Base-by-base conservation (phyloP, 2,797 vertebrate species). In the Rhynchonycteris naso region DNA sequence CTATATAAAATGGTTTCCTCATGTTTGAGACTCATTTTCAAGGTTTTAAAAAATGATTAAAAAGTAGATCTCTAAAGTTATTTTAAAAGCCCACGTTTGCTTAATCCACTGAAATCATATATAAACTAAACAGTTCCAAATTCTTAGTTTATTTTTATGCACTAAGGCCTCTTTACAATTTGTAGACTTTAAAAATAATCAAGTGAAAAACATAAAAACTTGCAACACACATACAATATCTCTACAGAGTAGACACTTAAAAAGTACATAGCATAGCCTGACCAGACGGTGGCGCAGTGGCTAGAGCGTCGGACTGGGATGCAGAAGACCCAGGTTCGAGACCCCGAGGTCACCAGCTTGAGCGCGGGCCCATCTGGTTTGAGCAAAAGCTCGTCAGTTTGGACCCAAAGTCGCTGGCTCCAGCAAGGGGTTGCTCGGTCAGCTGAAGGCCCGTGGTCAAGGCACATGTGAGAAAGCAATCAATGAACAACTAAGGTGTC, bases 191-290 rank as follows among this genome's bases (percentile, higher is more conserved):
- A 54, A 80, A n/a, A 79, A 95, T 94, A 86, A 86, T 56, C 38
- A 95, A 90, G 30, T 96, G 52, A 96, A 3, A 96, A 94, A 78
- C 58, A 93, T 79, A 94, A 96, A 91, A 74, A 19, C 50, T 58
- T 95, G 43, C 28, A 92, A 93, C 14, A 80, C 85, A 86, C 19
- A 56, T 4, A 89, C 24, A 30, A 93, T 94, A 95, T 63, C 5
- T 81, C 87, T 94, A 78, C 7, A 83, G 61, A 87, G 18, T 28
- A 95, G 30, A 93, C n/a, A 87, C 80, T 76, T 66, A 54, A 59
- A 79, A 92, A 76, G 11, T 22, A n/a, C n/a, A n/a, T n/a, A n/a
- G n/a, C n/a, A n/a, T n/a, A n/a, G n/a, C n/a, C n/a, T n/a, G n/a
- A n/a, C n/a, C n/a, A n/a, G n/a, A n/a, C n/a, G n/a, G n/a, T n/a